Evolutionary conservation across 2,113 vertebrate genomes (phyloP).

Genomic region (Gobius niger): DNA sequence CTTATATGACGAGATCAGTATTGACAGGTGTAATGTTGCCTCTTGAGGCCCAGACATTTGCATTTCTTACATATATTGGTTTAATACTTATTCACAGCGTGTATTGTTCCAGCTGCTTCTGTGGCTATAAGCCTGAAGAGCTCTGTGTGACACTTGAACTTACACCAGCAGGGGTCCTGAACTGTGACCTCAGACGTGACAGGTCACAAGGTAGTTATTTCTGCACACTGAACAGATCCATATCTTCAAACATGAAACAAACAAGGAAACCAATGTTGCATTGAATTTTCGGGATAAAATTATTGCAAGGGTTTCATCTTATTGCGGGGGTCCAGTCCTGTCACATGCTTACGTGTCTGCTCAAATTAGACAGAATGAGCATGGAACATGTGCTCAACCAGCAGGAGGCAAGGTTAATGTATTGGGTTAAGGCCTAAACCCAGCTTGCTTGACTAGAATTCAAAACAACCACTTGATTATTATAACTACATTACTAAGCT

Average conservation of each 20-base stretch:
- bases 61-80: constrained; percentile 14
- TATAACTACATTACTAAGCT: too few relatives aligned
- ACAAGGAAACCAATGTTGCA: not conserved
- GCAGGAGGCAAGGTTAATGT: constrained; percentile 15
- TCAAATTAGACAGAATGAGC: constrained; percentile 31
- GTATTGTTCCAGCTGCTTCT: constrained; percentile 51
- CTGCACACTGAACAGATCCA: constrained; percentile 25
- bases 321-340: constrained; percentile 33
- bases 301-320: not conserved
- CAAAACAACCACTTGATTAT: too few relatives aligned
- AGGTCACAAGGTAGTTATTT: constrained; percentile 52
- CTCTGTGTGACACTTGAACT: constrained; percentile 37
- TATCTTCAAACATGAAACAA: not conserved
- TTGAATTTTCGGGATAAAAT: not conserved
- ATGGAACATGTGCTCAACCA: not conserved
- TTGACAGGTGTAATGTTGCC: not conserved
- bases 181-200: constrained; percentile 45
- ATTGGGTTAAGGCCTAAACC: constrained; percentile 8
- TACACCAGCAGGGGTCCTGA: constrained; percentile 34
- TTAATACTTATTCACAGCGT: constrained; percentile 31
- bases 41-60: not conserved
- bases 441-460: not conserved
- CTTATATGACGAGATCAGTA: not conserved
- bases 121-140: constrained; percentile 39
- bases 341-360: constrained; percentile 46